phyloP scores from a whole-genome alignment of 2,888 invertebrate species.

The Apantesis nais region DNA sequence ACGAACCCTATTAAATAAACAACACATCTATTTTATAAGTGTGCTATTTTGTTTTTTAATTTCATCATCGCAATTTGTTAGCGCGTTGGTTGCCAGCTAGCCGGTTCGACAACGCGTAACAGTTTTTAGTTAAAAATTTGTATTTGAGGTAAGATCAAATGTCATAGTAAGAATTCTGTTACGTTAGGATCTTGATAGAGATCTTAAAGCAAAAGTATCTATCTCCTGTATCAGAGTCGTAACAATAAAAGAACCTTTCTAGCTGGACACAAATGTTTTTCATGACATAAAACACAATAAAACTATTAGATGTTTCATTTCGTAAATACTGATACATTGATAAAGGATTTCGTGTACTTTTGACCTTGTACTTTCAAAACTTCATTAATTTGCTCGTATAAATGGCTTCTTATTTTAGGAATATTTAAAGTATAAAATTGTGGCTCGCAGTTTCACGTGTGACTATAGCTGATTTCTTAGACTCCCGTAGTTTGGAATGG shows the following conservation, averaged over 20 bases:
- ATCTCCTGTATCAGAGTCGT: neutral
- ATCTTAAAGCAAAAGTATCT: neutral
- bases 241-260: neutral
- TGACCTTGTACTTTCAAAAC: neutral
- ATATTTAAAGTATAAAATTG: neutral
- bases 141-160: neutral
- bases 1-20: slow-evolving; percentile 57
- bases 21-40: slow-evolving; percentile 15
- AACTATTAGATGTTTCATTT: neutral
- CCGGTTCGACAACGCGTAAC: neutral
- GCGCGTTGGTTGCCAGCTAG: slow-evolving; percentile 2
- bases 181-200: neutral
- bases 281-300: neutral
- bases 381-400: neutral
- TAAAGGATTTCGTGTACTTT: neutral
- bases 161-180: neutral
- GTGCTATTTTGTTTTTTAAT: slow-evolving; percentile 5
- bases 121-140: neutral
- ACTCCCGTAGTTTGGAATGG: too few relatives aligned
- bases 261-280: neutral
- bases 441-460: too few relatives aligned
- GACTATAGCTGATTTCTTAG: neutral
- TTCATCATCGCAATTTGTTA: slow-evolving; percentile 7
- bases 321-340: neutral
- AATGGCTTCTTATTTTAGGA: too few relatives aligned